Percentiles rank a stretch among this genome's conserved stretches.
phyloP scores from a whole-genome alignment of 2,888 invertebrate genomes.

The Thymelicus lineola region DNA sequence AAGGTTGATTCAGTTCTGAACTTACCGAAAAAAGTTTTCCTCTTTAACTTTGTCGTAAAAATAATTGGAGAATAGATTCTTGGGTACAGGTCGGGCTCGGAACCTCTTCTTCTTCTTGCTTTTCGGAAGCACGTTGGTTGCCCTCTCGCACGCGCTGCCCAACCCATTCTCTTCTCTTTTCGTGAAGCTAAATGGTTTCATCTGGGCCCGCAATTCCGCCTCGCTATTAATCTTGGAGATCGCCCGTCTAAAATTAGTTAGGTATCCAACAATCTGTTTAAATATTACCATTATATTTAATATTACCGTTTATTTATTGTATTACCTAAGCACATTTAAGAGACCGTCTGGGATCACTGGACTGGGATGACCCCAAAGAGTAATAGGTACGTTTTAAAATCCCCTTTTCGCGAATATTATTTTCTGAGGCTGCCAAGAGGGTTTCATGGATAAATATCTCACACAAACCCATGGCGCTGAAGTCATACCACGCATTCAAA shows the following conservation, averaged over 20 bases:
- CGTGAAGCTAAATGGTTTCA: slow-evolving; percentile 88
- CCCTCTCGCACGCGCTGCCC: slow-evolving; percentile 71
- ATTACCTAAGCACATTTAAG: too few species aligned
- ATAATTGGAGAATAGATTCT: slow-evolving; percentile 88
- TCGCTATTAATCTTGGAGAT: slow-evolving; percentile 86
- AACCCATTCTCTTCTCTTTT: slow-evolving; percentile 83
- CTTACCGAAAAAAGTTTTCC: slow-evolving; percentile 89
- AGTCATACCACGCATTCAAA: too few species aligned
- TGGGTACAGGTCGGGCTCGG: slow-evolving; percentile 88
- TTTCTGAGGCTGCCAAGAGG: too few species aligned
- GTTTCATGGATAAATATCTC: too few species aligned
- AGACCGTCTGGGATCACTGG: too few species aligned
- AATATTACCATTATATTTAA: too few species aligned
- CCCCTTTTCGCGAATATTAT: too few species aligned
- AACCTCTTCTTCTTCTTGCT: slow-evolving; percentile 83
- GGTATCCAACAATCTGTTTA: too few species aligned
- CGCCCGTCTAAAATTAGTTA: slow-evolving; percentile 72
- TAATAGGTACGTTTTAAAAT: too few species aligned
- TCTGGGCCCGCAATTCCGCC: slow-evolving; percentile 86
- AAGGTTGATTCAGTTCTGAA: not conserved
- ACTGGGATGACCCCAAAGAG: too few species aligned
- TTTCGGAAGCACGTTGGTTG: slow-evolving; percentile 62
- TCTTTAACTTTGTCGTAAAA: slow-evolving; percentile 89
- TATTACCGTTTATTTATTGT: too few species aligned
- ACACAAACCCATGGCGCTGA: too few species aligned